Percentiles rank a stretch among this genome's conserved stretches.
Conservation (phyloP, 2,888 invertebrate genomes). For the Pollenia angustigena region DNA sequence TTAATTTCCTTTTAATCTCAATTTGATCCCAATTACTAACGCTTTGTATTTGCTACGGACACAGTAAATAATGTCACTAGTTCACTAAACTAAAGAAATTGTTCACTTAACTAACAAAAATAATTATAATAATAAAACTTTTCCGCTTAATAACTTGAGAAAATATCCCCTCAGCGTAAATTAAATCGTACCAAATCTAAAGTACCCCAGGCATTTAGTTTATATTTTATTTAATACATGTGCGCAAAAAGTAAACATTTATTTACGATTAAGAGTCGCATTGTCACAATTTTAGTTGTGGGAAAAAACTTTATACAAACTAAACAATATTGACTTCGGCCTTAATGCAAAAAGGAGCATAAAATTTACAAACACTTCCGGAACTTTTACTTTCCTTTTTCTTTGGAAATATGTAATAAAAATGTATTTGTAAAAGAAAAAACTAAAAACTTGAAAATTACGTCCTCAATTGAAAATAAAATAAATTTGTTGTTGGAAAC, state of each 20-base stretch:
- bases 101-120: not conserved
- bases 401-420: slow-evolving; percentile 33
- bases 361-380: slow-evolving; percentile 60
- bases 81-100: slow-evolving; percentile 16
- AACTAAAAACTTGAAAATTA: slow-evolving; percentile 18
- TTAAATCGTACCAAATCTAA: not conserved
- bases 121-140: not conserved
- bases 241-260: slow-evolving; percentile 57
- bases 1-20: slow-evolving; percentile 6
- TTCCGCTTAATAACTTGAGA: slow-evolving; percentile 36
- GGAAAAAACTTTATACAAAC: slow-evolving; percentile 3
- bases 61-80: slow-evolving; percentile 45
- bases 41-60: not conserved
- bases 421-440: slow-evolving; percentile 19
- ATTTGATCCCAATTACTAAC: not conserved
- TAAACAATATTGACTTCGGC: not conserved
- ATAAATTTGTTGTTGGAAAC: no score
- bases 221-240: slow-evolving; percentile 39
- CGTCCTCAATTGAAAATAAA: not conserved
- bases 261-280: not conserved
- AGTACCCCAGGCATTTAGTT: not conserved
- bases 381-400: slow-evolving; percentile 70
- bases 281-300: slow-evolving; percentile 33
- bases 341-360: slow-evolving; percentile 15
- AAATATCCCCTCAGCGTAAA: slow-evolving; percentile 24